A percentile compares a stretch with the other conserved stretches of the same genome.
These are phyloP conservation scores for Drosophila aff. DNA, from an alignment of 1,140 invertebrate genomes.

Conservation along the genomic window DNA sequence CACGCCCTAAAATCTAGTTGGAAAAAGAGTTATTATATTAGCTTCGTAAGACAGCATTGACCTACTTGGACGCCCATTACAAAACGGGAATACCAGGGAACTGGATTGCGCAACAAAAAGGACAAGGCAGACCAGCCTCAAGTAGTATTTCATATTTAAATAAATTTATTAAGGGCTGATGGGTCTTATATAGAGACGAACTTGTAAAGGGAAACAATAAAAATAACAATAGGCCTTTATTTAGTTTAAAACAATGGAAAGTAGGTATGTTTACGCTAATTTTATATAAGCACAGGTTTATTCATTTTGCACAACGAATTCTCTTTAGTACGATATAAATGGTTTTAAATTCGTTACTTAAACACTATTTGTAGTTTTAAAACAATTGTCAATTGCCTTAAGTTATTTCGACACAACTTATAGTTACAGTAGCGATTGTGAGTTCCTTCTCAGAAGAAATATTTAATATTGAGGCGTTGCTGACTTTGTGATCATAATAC, in stretches of 20 bases:
- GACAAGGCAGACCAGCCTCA: neutral
- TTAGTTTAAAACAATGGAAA: neutral
- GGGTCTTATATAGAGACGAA: neutral
- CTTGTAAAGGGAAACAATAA: neutral
- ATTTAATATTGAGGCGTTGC: no score
- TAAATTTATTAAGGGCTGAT: neutral
- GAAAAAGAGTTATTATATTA: no score
- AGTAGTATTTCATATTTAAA: constrained; percentile 18
- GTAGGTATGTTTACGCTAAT: neutral
- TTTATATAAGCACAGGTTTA: neutral
- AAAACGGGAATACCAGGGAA: constrained; percentile 2
- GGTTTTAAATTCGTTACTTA: no score
- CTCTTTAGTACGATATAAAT: no score
- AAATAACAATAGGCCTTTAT: neutral
- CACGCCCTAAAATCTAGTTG: neutral
- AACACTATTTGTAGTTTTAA: no score
- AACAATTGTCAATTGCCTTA: no score
- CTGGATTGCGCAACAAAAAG: neutral
- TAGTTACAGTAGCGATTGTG: no score
- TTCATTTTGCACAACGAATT: neutral
- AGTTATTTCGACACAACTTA: no score
- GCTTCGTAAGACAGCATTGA: neutral
- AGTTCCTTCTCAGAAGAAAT: no score
- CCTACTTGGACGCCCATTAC: constrained; percentile 14
- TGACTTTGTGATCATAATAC: no score